phyloP scores from a whole-genome alignment of 2,797 vertebrate genomes.

The Tapirus indicus region DNA sequence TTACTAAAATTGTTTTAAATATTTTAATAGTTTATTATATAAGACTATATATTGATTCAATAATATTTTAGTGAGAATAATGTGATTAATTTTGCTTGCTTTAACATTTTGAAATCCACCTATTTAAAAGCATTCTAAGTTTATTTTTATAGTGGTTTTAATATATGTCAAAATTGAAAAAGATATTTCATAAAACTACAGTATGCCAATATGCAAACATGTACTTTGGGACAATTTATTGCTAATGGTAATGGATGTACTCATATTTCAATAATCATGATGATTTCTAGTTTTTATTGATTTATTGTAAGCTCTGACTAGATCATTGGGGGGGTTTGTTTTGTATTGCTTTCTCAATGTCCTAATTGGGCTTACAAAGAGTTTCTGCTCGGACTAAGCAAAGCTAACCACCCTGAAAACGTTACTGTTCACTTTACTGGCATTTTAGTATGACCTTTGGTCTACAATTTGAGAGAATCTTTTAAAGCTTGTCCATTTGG shows the following conservation, averaged over 20 bases:
- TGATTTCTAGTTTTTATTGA: not conserved
- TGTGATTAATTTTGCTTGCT: not conserved
- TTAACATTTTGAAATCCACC: not conserved
- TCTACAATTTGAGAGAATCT: not conserved
- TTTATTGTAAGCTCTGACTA: not conserved
- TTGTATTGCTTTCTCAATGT: not conserved
- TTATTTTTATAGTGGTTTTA: not conserved
- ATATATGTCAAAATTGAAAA: not conserved
- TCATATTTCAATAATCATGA: not conserved
- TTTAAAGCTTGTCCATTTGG: not conserved
- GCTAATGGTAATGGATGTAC: not conserved
- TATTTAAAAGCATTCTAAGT: not conserved
- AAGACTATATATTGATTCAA: not conserved
- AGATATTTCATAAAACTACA: not conserved
- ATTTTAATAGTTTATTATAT: not conserved
- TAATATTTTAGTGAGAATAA: not conserved
- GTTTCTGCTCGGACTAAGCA: not conserved
- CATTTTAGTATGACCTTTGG: not conserved
- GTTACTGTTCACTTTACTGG: not conserved
- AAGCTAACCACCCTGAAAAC: not conserved
- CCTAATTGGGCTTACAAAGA: not conserved
- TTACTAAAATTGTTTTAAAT: not conserved
- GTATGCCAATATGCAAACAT: not conserved
- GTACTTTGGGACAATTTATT: not conserved
- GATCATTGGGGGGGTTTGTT: not conserved